Conservation (phyloP, 1,140 invertebrate species). For the Ridgeia piscesae region DNA sequence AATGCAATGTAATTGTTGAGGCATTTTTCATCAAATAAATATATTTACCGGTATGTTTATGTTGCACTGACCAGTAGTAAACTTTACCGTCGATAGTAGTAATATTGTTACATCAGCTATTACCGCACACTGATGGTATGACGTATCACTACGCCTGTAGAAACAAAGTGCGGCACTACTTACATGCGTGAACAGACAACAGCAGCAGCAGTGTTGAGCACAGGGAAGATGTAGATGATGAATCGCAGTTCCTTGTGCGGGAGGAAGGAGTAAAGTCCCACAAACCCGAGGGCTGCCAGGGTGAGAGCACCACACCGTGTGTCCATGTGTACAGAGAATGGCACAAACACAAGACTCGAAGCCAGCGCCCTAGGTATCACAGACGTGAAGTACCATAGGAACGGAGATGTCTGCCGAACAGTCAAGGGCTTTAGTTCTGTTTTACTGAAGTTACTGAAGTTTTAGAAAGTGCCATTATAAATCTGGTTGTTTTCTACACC, state of each 20-base stretch:
- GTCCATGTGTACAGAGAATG: constrained; percentile 77
- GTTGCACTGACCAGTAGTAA: too few relatives aligned
- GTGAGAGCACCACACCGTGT: constrained; percentile 69
- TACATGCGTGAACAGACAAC: constrained; percentile 83
- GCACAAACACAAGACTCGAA: constrained; percentile 78
- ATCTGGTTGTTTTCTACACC: too few relatives aligned
- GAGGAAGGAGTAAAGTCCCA: constrained; percentile 88
- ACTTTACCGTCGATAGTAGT: too few relatives aligned
- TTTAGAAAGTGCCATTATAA: too few relatives aligned
- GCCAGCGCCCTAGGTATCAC: constrained; percentile 88
- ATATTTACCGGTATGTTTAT: too few relatives aligned
- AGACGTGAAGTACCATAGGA: constrained; percentile 98
- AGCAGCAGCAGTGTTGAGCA: constrained; percentile 89
- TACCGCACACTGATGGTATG: too few relatives aligned
- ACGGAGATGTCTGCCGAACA: constrained; percentile 78
- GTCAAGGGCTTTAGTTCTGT: constrained; percentile 13
- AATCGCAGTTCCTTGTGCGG: constrained; percentile 98
- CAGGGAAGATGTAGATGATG: constrained; percentile 93
- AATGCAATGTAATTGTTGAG: too few relatives aligned
- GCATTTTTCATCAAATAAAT: too few relatives aligned
- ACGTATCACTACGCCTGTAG: too few relatives aligned
- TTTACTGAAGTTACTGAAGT: too few relatives aligned
- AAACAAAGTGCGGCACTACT: constrained; percentile 57
- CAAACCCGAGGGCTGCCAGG: constrained; percentile 78
- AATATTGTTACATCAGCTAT: too few relatives aligned